Evolutionary conservation across 2,113 vertebrate species (phyloP).

Genomic region (Laticauda laticaudata): DNA sequence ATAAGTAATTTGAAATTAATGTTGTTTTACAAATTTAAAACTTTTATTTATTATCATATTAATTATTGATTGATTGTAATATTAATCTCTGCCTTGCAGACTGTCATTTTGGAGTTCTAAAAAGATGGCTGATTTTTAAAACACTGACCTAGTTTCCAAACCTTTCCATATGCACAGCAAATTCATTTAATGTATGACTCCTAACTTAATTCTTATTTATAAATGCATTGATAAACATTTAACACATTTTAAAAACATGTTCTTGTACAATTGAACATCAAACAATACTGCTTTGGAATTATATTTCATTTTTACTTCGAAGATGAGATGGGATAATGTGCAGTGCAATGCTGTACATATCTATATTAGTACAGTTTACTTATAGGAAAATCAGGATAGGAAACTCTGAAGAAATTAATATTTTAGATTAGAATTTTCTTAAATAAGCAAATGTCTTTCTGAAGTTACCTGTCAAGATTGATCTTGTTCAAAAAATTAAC

Average conservation of each 20-base stretch:
- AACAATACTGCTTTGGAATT: not conserved
- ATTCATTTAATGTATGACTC: slow-evolving; percentile 14
- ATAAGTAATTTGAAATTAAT: slow-evolving; percentile 32
- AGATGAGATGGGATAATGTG: not conserved
- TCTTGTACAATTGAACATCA: not conserved
- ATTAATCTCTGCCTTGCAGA: slow-evolving; percentile 84
- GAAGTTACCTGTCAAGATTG: not conserved
- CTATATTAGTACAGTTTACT: not conserved
- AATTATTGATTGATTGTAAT: slow-evolving; percentile 57
- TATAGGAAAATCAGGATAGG: not conserved
- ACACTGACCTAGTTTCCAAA: slow-evolving; percentile 64
- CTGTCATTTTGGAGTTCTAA: slow-evolving; percentile 78
- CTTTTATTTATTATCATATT: slow-evolving; percentile 20
- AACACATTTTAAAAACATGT: not conserved
- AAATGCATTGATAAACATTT: not conserved
- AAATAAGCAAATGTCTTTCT: not conserved
- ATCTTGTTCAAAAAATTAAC: not conserved
- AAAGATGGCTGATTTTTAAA: slow-evolving; percentile 74
- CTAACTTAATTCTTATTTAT: slow-evolving; percentile 1
- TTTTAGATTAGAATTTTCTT: slow-evolving; percentile 2
- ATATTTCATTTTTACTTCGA: not conserved
- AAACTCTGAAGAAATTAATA: not conserved
- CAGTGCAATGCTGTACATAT: not conserved
- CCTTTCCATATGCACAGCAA: slow-evolving; percentile 51
- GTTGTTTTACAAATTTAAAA: slow-evolving; percentile 32